Percentiles rank a stretch among this genome's conserved stretches.
phyloP scores from a whole-genome alignment of 2,888 invertebrate species.

The Oscheius onirici region DNA sequence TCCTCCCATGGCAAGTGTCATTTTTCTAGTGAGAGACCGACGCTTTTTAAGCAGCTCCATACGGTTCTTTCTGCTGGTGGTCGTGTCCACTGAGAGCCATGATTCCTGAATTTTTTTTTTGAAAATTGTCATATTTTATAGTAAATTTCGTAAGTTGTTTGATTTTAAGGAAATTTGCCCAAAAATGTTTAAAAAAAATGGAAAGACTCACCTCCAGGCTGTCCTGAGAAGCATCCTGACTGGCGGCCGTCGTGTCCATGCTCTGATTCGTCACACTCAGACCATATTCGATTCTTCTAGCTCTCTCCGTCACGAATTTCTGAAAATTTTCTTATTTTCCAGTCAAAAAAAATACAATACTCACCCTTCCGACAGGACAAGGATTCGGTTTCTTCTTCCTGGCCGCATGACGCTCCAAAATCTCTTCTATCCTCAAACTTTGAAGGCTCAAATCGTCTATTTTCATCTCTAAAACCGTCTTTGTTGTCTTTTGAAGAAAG shows the following conservation, averaged over 20 bases:
- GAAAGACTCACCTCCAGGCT: not conserved
- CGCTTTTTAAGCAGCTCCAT: not conserved
- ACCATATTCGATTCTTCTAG: not conserved
- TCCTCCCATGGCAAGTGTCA: constrained; percentile 1
- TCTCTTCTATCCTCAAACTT: too few species aligned
- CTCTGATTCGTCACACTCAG: constrained; percentile 8
- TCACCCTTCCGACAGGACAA: constrained; percentile 24
- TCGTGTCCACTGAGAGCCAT: not conserved
- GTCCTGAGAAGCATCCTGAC: not conserved
- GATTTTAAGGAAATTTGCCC: not conserved
- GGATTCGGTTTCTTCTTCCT: not conserved
- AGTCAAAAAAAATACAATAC: not conserved
- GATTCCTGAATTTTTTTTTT: not conserved
- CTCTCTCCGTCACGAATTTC: constrained; percentile 8
- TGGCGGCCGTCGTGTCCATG: not conserved
- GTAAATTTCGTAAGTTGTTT: too few species aligned
- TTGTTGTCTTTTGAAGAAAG: too few species aligned
- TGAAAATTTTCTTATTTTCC: not conserved
- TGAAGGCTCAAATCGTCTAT: too few species aligned
- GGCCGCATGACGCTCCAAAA: too few species aligned
- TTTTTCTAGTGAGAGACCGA: not conserved
- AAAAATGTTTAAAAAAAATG: not conserved
- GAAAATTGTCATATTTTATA: not conserved
- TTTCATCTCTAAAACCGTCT: too few species aligned
- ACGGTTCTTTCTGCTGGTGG: not conserved